These are phyloP conservation scores for Sebastiscus albofasciatus DNA, from an alignment of 2,797 vertebrate genomes.

Conservation along the genomic window DNA sequence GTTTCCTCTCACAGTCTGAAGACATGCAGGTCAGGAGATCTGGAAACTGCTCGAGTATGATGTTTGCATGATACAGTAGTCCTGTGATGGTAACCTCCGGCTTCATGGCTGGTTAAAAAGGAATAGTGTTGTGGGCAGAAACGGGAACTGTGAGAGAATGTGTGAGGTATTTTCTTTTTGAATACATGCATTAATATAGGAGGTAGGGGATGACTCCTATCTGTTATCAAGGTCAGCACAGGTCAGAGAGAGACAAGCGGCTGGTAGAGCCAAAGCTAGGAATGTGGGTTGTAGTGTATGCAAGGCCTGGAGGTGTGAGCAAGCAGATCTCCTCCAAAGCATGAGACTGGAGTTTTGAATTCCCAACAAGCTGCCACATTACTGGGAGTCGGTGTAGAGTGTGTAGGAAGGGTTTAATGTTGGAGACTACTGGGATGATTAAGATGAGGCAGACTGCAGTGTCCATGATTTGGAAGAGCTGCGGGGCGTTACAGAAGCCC, in stretches of 20 bases:
- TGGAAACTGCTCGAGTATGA: not conserved
- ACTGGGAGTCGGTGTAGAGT: not conserved
- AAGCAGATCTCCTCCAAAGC: not conserved
- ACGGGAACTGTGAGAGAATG: not conserved
- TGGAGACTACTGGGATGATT: constrained; percentile 25
- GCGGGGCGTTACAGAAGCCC: constrained; percentile 22
- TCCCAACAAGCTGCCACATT: not conserved
- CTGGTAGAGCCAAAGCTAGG: too few relatives aligned
- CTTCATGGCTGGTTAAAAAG: not conserved
- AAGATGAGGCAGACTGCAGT: constrained; percentile 24
- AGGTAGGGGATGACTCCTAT: not conserved
- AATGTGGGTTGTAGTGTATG: not conserved
- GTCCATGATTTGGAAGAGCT: constrained; percentile 20
- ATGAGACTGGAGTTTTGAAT: not conserved
- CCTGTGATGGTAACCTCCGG: not conserved
- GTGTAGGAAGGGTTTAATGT: constrained; percentile 27
- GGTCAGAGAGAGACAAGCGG: not conserved
- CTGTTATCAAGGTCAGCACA: not conserved
- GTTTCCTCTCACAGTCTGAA: not conserved
- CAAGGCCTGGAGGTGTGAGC: not conserved
- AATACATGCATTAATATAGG: not conserved
- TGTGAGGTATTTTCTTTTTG: not conserved
- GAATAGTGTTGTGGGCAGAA: not conserved
- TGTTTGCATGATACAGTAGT: not conserved
- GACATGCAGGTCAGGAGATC: constrained; percentile 1